Conservation (phyloP, 2,888 invertebrate genomes). For the Eupithecia vulgata region DNA sequence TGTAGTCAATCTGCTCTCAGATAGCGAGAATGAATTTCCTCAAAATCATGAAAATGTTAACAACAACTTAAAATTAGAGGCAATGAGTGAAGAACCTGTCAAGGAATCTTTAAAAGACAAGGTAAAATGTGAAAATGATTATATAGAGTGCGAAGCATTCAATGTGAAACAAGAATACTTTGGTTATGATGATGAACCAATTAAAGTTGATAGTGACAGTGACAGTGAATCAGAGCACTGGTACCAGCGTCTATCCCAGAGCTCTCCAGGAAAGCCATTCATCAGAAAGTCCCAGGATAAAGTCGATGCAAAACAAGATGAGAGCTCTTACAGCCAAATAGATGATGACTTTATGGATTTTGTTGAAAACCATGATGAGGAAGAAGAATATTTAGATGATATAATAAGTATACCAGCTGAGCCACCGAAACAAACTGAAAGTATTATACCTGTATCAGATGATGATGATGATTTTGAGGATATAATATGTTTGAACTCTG, state of each 20-base stretch:
- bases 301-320: slow-evolving; percentile 52
- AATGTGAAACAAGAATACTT: slow-evolving; percentile 73
- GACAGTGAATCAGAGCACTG: slow-evolving; percentile 83
- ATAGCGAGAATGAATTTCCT: slow-evolving; percentile 61
- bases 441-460: slow-evolving; percentile 30
- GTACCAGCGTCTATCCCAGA: slow-evolving; percentile 81
- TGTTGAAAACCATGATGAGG: slow-evolving; percentile 44
- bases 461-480: slow-evolving; percentile 47
- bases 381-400: slow-evolving; percentile 63
- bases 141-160: slow-evolving; percentile 68
- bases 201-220: slow-evolving; percentile 73
- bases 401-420: slow-evolving; percentile 60
- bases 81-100: slow-evolving; percentile 48
- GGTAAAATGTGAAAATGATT: slow-evolving; percentile 64
- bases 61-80: slow-evolving; percentile 60
- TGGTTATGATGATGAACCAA: slow-evolving; percentile 69
- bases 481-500: slow-evolving; percentile 43
- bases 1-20: slow-evolving; percentile 59
- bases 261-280: slow-evolving; percentile 71
- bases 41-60: slow-evolving; percentile 31
- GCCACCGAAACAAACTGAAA: slow-evolving; percentile 38
- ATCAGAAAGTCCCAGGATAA: slow-evolving; percentile 51
- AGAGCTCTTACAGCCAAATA: slow-evolving; percentile 74
- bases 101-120: slow-evolving; percentile 45
- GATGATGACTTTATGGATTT: slow-evolving; percentile 55